These are phyloP conservation scores for Archaeoteleia sp. DNA, from an alignment of 2,888 invertebrate species.

Conservation along the genomic window DNA sequence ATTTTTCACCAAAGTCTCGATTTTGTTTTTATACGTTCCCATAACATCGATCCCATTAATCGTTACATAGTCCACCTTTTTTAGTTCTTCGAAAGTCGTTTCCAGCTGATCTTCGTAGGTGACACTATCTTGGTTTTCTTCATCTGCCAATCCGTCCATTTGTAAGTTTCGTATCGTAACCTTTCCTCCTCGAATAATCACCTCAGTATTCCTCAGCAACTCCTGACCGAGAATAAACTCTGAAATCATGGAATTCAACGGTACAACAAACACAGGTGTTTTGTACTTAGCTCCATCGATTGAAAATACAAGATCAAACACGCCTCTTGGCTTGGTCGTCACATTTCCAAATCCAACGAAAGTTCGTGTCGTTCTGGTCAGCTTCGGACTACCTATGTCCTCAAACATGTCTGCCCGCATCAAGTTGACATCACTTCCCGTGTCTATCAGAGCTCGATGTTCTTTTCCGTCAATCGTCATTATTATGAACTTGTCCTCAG, in stretches of 20 bases:
- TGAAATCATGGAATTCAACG: not conserved
- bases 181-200: slow-evolving; percentile 14
- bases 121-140: not conserved
- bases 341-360: slow-evolving; percentile 3
- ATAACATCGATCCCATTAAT: not conserved
- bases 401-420: slow-evolving; percentile 13
- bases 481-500: not conserved
- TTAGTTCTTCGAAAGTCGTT: not conserved
- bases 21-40: not conserved
- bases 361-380: not conserved
- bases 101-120: not conserved
- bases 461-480: slow-evolving; percentile 9
- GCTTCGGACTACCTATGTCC: slow-evolving; percentile 13
- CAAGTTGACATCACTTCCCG: slow-evolving; percentile 28
- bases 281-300: slow-evolving; percentile 1
- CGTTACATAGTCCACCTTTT: not conserved
- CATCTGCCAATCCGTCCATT: not conserved
- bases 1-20: slow-evolving; percentile 27
- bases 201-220: slow-evolving; percentile 4
- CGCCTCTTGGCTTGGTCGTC: not conserved
- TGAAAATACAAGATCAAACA: not conserved
- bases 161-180: not conserved
- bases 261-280: slow-evolving; percentile 3
- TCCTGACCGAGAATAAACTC: slow-evolving; percentile 20
- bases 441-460: slow-evolving; percentile 26